Conservation (phyloP, 2,797 vertebrate genomes). For the Chaetophractus vellerosus region DNA sequence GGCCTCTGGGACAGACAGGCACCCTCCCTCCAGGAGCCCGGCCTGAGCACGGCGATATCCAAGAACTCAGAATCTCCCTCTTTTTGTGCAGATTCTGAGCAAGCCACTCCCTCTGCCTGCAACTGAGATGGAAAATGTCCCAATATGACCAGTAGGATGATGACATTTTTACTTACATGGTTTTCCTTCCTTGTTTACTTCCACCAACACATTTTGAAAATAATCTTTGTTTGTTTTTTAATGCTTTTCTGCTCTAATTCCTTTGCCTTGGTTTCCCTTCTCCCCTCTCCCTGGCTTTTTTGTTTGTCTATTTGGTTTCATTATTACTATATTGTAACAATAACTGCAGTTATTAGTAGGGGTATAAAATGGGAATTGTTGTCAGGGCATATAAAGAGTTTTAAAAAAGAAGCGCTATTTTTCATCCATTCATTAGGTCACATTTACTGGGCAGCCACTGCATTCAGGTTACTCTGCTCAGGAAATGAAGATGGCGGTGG, state of each 20-base stretch:
- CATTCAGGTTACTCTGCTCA: not conserved
- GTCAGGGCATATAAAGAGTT: constrained; percentile 30
- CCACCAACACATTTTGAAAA: constrained; percentile 25
- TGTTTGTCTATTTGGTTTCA: not conserved
- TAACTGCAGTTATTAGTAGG: not conserved
- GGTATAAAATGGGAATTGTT: not conserved
- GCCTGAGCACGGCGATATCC: not conserved
- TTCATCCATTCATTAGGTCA: not conserved
- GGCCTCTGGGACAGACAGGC: not conserved
- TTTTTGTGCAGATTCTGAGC: not conserved
- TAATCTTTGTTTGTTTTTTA: not conserved
- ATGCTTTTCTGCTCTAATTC: constrained; percentile 29
- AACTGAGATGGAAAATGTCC: not conserved
- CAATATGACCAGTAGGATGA: not conserved
- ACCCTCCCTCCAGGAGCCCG: not conserved
- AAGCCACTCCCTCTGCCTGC: not conserved
- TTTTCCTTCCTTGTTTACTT: constrained; percentile 49
- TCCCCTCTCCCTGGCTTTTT: not conserved
- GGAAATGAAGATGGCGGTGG: not conserved
- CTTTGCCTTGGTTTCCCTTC: not conserved
- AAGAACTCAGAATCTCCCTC: not conserved
- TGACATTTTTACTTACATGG: constrained; percentile 33
- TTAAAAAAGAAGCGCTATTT: not conserved
- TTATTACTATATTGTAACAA: not conserved
- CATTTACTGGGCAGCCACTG: not conserved